Conservation (phyloP, 2,888 invertebrate species). For the Selenia dentaria region DNA sequence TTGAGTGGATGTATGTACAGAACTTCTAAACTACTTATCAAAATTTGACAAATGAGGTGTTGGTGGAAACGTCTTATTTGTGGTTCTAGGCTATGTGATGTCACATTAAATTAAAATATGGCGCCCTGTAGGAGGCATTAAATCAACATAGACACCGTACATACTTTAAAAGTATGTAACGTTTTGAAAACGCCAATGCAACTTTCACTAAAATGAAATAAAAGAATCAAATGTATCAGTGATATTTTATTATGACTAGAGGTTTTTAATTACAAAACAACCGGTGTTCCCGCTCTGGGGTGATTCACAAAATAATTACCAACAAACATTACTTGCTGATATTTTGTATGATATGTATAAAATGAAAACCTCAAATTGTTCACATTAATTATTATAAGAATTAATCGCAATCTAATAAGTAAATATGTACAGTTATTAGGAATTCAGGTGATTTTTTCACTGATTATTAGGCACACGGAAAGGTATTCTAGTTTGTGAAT, state of each 20-base stretch:
- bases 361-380: slow-evolving; percentile 72
- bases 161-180: too few species aligned
- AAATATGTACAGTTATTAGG: slow-evolving; percentile 50
- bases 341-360: slow-evolving; percentile 79
- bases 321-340: slow-evolving; percentile 58
- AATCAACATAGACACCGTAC: too few species aligned
- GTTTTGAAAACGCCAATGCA: too few species aligned
- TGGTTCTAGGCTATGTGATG: too few species aligned
- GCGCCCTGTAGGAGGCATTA: too few species aligned
- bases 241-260: slow-evolving; percentile 88
- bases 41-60: too few species aligned
- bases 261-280: slow-evolving; percentile 87
- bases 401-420: slow-evolving; percentile 39
- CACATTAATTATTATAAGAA: slow-evolving; percentile 33
- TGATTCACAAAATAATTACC: slow-evolving; percentile 66
- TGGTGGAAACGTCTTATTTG: too few species aligned
- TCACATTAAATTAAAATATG: too few species aligned
- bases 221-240: slow-evolving; percentile 46
- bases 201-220: slow-evolving; percentile 21
- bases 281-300: slow-evolving; percentile 56
- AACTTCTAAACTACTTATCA: too few species aligned
- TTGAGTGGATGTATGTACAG: too few species aligned
- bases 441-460: slow-evolving; percentile 50
- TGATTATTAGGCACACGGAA: slow-evolving; percentile 72
- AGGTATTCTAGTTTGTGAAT: slow-evolving; percentile 37